These are phyloP conservation scores for cattle (Bos taurus) DNA, from an alignment of 2,113 vertebrate species.

Conservation along the genomic window ARS-UCD2.0 NC_037342.1:22577501-22578000, in stretches of 20 bases:
- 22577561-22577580: background rate
- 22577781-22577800: background rate
- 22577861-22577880: constrained; percentile 85
- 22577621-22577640: background rate
- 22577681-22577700: background rate
- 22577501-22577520: background rate
- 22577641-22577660: background rate
- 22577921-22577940: constrained; percentile 80
- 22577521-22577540: background rate
- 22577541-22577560: background rate
- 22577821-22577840: constrained; percentile 53
- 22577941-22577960: constrained; percentile 94
- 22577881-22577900: constrained; percentile 88
- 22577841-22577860: constrained; percentile 89
- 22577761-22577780: background rate
- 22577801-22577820: background rate
- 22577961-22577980: constrained; percentile 90
- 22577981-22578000: constrained; percentile 89
- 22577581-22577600: background rate
- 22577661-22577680: background rate
- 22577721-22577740: background rate
- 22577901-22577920: constrained; percentile 95
- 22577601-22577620: constrained; percentile 13
- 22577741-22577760: background rate
- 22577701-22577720: background rate